Conservation (phyloP, 2,888 invertebrate genomes). For the Agriopis leucophaearia region DNA sequence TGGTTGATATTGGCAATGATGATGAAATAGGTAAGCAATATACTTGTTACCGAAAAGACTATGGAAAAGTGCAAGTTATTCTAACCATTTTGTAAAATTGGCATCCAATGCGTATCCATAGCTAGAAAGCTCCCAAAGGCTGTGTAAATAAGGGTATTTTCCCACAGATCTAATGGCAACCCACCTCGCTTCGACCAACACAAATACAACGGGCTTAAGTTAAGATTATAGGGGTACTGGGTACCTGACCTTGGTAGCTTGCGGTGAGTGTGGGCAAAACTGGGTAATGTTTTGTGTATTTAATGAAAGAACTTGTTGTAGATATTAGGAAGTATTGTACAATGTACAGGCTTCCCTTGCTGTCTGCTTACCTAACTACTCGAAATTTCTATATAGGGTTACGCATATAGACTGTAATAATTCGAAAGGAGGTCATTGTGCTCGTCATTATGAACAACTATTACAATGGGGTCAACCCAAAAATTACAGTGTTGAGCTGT, state of each 20-base stretch:
- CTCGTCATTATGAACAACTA: too few relatives aligned
- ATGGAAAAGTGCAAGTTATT: background rate
- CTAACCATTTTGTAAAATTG: background rate
- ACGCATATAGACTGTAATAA: too few relatives aligned
- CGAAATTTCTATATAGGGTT: too few relatives aligned
- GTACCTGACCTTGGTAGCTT: conserved; percentile 39
- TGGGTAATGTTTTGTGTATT: conserved; percentile 26
- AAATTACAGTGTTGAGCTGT: too few relatives aligned
- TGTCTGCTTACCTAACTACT: background rate
- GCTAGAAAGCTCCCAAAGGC: conserved; percentile 29
- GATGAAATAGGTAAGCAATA: too few relatives aligned
- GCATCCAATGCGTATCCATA: conserved; percentile 30
- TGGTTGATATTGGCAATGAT: too few relatives aligned
- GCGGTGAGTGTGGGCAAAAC: conserved; percentile 26
- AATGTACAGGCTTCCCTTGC: background rate
- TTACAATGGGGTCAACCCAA: too few relatives aligned
- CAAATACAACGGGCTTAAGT: conserved; percentile 42
- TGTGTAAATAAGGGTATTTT: conserved; percentile 50
- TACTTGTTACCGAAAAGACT: too few relatives aligned
- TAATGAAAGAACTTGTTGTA: conserved; percentile 21
- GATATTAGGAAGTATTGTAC: conserved; percentile 5
- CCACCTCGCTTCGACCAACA: conserved; percentile 42
- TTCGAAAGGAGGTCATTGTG: too few relatives aligned
- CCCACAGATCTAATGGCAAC: conserved; percentile 50
- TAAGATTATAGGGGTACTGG: conserved; percentile 43